Base-by-base conservation (phyloP, 92 coral and sea anemone genomes). In the Zoanthus gigantus region DNA sequence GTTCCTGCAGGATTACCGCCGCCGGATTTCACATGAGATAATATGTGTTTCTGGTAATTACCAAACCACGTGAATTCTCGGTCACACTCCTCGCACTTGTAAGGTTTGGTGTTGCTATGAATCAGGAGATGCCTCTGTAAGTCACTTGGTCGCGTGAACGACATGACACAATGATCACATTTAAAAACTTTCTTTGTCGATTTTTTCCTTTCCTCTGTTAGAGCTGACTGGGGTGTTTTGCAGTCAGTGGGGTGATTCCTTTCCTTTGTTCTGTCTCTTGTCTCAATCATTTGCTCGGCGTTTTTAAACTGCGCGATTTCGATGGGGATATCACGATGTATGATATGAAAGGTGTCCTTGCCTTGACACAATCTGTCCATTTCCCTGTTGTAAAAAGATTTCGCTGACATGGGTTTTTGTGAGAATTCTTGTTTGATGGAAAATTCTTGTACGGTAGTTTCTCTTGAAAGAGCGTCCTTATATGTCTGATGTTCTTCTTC, bases 41-140 rank as follows among this genome's bases (percentile, higher is more conserved):
- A 94, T 68, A 94, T 89, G 88, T 97, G 99, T 82, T 97, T 97
- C 86, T 97, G 99, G 71, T 95, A 95, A 87, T 97, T 97, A 12
- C 99, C 99, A 81, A 97, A 96, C 99, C 98, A 97, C 9, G 99
- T 97, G 85, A 97, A 97, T 89, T 97, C 97, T 47, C 99, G 94
- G 71, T 97, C 99, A 71, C 99, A 97, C 82, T 95, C 94, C 45
- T 95, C 94, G 87, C 99, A 97, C 86, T 89, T 95, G 91, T 97
- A 97, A 8, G 99, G 99, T 58, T 97, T 97, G 69, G 83, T 93
- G 84, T 93, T 94, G 68, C 88, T 97, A 84, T 97, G 99, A 31
- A 96, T 96, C 74, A 97, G 91, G 42, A 92, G 84, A 79, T 97
- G 99, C 34, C 99, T 94, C 81, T 97, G 98, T 30, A 97, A 94